Conservation (phyloP, 2,113 vertebrate genomes). For the Synchiropus splendidus region DNA sequence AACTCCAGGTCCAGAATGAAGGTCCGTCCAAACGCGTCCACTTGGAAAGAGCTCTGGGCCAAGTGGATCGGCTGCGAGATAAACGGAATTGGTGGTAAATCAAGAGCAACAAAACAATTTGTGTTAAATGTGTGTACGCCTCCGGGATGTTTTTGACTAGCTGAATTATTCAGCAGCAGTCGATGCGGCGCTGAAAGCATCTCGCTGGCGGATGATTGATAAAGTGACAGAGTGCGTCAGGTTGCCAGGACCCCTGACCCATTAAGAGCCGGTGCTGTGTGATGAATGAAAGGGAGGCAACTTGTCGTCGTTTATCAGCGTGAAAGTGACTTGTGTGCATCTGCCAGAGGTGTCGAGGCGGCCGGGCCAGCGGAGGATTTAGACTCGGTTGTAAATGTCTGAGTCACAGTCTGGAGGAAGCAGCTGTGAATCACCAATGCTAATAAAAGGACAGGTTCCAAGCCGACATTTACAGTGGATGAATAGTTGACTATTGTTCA, state of each 20-base stretch:
- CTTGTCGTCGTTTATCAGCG: slow-evolving; percentile 15
- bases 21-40: slow-evolving; percentile 73
- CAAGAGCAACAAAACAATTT: slow-evolving; percentile 19
- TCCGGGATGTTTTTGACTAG: slow-evolving; percentile 7
- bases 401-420: slow-evolving; percentile 38
- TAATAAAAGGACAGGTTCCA: slow-evolving; percentile 31
- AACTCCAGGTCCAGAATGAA: slow-evolving; percentile 84
- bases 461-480: too few species aligned
- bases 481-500: slow-evolving; percentile 3
- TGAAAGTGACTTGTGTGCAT: slow-evolving; percentile 16
- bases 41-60: slow-evolving; percentile 79
- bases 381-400: too few species aligned
- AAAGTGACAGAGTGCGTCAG: slow-evolving; percentile 25
- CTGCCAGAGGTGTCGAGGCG: slow-evolving; percentile 30
- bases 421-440: slow-evolving; percentile 45
- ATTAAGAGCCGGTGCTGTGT: too few species aligned
- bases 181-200: slow-evolving; percentile 32
- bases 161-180: slow-evolving; percentile 45
- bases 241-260: not conserved
- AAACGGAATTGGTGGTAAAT: slow-evolving; percentile 13
- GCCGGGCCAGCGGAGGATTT: slow-evolving; percentile 7
- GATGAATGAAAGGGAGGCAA: slow-evolving; percentile 8
- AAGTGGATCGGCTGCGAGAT: slow-evolving; percentile 72
- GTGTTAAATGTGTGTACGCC: slow-evolving; percentile 15
- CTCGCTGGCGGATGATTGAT: slow-evolving; percentile 31